Evolutionary conservation across 2,113 vertebrate species (phyloP).

Genomic region (Tautogolabrus adspersus): DNA sequence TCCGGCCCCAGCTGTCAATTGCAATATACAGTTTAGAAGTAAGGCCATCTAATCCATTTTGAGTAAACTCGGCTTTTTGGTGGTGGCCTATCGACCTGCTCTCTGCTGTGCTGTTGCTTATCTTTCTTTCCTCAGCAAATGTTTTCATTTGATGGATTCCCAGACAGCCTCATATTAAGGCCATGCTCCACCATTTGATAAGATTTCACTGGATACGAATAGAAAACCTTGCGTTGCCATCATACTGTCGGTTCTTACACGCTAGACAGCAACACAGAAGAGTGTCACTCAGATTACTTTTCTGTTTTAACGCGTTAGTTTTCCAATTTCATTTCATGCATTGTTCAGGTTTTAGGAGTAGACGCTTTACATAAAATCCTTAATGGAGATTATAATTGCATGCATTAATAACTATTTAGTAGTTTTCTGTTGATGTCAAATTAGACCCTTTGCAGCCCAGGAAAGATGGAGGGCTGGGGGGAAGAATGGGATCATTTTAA

Average conservation of each 20-base stretch:
- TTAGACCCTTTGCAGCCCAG: too few species aligned
- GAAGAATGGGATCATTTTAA: conserved; percentile 21
- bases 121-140: conserved; percentile 57
- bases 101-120: conserved; percentile 50
- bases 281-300: too few species aligned
- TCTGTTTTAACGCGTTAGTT: too few species aligned
- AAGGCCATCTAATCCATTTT: conserved; percentile 69
- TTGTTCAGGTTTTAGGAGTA: too few species aligned
- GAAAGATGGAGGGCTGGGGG: not conserved
- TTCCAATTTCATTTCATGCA: too few species aligned
- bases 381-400: too few species aligned
- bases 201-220: conserved; percentile 36
- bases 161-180: conserved; percentile 49
- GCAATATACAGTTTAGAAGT: conserved; percentile 69
- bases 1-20: conserved; percentile 68
- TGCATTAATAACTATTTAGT: too few species aligned
- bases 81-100: conserved; percentile 63
- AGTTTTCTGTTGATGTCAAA: not conserved
- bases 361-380: too few species aligned
- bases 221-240: not conserved
- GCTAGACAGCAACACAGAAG: too few species aligned
- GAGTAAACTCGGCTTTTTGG: conserved; percentile 71
- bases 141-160: conserved; percentile 63
- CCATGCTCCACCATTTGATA: conserved; percentile 22
- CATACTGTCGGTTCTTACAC: too few species aligned